Evolutionary conservation across 2,888 invertebrate species (phyloP), one percentile per base, ranked within the genome.

Genomic region (Drosophila anceps): DNA sequence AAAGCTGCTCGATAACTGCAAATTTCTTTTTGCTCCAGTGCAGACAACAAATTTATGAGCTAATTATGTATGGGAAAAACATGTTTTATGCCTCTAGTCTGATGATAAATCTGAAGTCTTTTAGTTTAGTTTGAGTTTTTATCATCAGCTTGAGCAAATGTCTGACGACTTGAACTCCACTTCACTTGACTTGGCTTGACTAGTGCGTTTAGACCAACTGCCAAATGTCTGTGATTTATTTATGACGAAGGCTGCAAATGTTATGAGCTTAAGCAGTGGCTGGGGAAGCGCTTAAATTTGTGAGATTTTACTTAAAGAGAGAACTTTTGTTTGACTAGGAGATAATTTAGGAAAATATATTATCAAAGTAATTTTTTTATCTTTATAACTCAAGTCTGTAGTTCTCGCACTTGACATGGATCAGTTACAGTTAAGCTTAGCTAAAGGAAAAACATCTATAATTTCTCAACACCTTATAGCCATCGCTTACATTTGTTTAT

Each of bases 21-120:
- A 75, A 50, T 55, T 74, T 76, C 18, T 69, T 79, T 73, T 75
- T 76, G 68, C 59, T 46, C 37, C 50, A 64, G n/a, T 35, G 33
- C 48, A 66, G 67, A 67, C 54, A 61, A 33, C 50, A 76, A 78
- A 86, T 88, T 86, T 81, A 88, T 85, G 82, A 73, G 80, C 69
- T 82, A 82, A 83, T 85, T 85, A 82, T 83, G 71, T 72, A 73
- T 81, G 76, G 72, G 65, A 69, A 79, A 72, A 75, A 84, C 69
- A 82, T 84, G 77, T 77, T 85, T 87, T 77, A 85, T 84, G 64
- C 67, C 58, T 59, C 35, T 65, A 46, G 51, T 53, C 43, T 24
- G n/a, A 57, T 74, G 76, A 69, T 75, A 54, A 75, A 65, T 74
- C 59, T 64, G 66, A 39, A 18, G 57, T 54, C 53, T 51, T 63